Percentiles rank a stretch among this genome's conserved stretches.
These are phyloP conservation scores for Epinephelus malabaricus DNA, from an alignment of 2,797 vertebrate genomes.

Conservation along the genomic window DNA sequence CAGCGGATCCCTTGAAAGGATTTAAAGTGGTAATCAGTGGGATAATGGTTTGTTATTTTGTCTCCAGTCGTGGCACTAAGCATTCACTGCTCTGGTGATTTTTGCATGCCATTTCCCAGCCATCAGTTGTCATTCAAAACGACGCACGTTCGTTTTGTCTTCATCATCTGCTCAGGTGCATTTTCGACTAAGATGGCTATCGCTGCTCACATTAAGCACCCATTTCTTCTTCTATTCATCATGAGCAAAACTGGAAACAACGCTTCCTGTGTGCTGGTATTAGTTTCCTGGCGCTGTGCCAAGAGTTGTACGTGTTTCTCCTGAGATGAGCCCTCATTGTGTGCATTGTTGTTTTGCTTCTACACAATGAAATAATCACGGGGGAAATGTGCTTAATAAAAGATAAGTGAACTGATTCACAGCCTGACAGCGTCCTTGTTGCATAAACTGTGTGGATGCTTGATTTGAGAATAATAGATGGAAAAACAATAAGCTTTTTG, in stretches of 20 bases:
- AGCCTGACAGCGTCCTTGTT: not conserved
- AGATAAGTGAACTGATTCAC: constrained; percentile 24
- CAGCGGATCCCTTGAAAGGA: constrained; percentile 49
- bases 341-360: constrained; percentile 29
- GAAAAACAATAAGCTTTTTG: not conserved
- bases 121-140: constrained; percentile 57
- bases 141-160: not conserved
- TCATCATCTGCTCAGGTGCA: constrained; percentile 24
- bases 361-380: constrained; percentile 23
- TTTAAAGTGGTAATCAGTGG: constrained; percentile 67
- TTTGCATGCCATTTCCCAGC: constrained; percentile 21
- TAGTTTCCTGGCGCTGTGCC: not conserved
- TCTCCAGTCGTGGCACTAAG: constrained; percentile 29
- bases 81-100: constrained; percentile 38
- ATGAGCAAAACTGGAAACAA: constrained; percentile 6
- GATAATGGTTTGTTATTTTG: constrained; percentile 63
- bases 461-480: constrained; percentile 5
- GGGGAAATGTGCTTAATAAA: constrained; percentile 5
- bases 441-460: not conserved
- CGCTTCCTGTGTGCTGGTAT: not conserved
- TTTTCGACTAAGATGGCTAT: constrained; percentile 11
- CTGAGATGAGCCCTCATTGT: constrained; percentile 38
- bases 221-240: not conserved
- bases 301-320: constrained; percentile 26
- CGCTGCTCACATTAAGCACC: constrained; percentile 16